phyloP scores from a whole-genome alignment of 2,888 invertebrate species.

The Lamproptera curius region DNA sequence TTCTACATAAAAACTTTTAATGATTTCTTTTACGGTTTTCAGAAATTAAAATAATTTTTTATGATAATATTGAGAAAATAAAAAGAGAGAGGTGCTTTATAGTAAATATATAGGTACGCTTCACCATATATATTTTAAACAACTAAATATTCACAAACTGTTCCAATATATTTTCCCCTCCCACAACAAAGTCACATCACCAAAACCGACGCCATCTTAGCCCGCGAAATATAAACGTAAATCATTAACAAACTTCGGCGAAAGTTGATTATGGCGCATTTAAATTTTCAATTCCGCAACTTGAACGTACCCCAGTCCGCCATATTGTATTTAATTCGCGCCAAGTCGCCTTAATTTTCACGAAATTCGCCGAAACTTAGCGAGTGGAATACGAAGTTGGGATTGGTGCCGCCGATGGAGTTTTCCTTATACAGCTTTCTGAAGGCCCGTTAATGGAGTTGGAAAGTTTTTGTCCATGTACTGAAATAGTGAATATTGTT shows the following conservation, averaged over 20 bases:
- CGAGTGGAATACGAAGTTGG: conserved; percentile 70
- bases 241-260: conserved; percentile 16
- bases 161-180: no score
- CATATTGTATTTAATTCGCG: conserved; percentile 68
- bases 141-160: no score
- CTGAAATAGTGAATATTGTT: no score
- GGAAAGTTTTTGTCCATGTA: conserved; percentile 16
- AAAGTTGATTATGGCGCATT: conserved; percentile 21
- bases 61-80: no score
- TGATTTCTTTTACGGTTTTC: no score
- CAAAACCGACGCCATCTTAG: no score
- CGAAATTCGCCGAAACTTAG: conserved; percentile 52
- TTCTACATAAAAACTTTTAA: no score
- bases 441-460: conserved; percentile 42
- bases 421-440: conserved; percentile 44
- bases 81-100: no score
- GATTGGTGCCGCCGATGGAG: conserved; percentile 67
- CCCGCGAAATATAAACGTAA: conserved; percentile 9
- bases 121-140: no score
- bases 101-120: no score
- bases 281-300: conserved; percentile 25
- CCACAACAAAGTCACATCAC: no score
- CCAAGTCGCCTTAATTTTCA: conserved; percentile 70
- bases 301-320: conserved; percentile 34
- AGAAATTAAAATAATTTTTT: no score